Evolutionary conservation across 2,113 vertebrate species (phyloP).

Genomic region (Nibea albiflora): DNA sequence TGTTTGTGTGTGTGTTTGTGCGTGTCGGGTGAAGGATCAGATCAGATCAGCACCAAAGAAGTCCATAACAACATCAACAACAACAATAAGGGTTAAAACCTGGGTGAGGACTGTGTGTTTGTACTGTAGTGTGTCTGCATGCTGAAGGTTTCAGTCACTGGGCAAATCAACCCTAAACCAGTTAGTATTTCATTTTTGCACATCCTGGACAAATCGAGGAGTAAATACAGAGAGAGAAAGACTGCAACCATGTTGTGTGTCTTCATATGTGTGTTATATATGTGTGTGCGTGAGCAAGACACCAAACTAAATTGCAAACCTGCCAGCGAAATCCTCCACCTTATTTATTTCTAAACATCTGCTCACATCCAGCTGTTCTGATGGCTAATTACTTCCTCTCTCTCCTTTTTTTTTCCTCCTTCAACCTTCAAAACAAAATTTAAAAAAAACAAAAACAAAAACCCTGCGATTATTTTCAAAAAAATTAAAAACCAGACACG

Average conservation of each 20-base stretch:
- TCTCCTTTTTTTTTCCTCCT: slow-evolving; percentile 36
- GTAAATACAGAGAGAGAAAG: slow-evolving; percentile 47
- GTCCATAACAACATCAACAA: slow-evolving; percentile 76
- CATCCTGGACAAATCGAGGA: slow-evolving; percentile 44
- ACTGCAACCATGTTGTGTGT: neutral
- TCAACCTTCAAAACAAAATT: slow-evolving; percentile 19
- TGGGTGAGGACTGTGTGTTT: slow-evolving; percentile 50
- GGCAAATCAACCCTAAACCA: slow-evolving; percentile 51
- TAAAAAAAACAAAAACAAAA: slow-evolving; percentile 29
- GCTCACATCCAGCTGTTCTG: slow-evolving; percentile 64
- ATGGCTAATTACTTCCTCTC: slow-evolving; percentile 55
- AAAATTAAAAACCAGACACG: slow-evolving; percentile 60
- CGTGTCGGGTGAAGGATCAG: slow-evolving; percentile 68
- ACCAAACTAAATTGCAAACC: slow-evolving; percentile 65
- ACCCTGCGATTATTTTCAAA: slow-evolving; percentile 44
- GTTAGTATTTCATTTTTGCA: slow-evolving; percentile 54
- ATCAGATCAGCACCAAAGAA: slow-evolving; percentile 80
- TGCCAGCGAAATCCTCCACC: slow-evolving; percentile 53
- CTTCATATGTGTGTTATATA: neutral
- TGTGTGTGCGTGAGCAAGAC: slow-evolving; percentile 44
- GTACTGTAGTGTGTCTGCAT: slow-evolving; percentile 50
- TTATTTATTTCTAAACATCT: slow-evolving; percentile 49
- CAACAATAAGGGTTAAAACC: slow-evolving; percentile 65
- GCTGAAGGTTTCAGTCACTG: slow-evolving; percentile 64
- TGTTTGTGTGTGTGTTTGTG: slow-evolving; percentile 34